Percentiles rank a stretch among this genome's conserved stretches.
These are phyloP conservation scores for Mamestra configurata DNA, from an alignment of 1,140 invertebrate species.

Conservation along the genomic window DNA sequence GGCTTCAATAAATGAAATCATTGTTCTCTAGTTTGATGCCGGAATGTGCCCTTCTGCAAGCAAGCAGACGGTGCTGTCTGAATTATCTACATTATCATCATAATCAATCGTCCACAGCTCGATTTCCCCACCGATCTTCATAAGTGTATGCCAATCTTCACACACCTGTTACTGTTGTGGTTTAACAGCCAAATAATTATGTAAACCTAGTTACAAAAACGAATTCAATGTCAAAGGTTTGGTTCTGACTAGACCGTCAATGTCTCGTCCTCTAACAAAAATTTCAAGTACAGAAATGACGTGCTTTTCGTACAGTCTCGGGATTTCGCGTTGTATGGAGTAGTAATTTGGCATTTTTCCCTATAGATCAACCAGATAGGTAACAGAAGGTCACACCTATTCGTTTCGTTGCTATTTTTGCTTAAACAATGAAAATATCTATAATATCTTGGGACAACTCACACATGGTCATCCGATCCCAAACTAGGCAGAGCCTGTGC, in stretches of 20 bases:
- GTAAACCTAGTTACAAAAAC: conserved; percentile 3
- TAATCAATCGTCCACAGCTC: too few relatives aligned
- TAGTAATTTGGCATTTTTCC: conserved; percentile 17
- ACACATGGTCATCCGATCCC: too few relatives aligned
- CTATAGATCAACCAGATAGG: background rate
- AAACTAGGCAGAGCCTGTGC: too few relatives aligned
- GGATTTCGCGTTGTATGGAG: conserved; percentile 19
- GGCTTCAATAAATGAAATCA: too few relatives aligned
- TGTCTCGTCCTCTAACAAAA: conserved; percentile 10
- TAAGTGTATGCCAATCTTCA: too few relatives aligned
- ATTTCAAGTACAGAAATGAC: conserved; percentile 5
- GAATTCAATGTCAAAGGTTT: conserved; percentile 29
- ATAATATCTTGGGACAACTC: too few relatives aligned
- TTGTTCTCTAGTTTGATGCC: too few relatives aligned
- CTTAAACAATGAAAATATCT: background rate
- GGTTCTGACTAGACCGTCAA: conserved; percentile 6
- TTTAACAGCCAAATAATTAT: background rate
- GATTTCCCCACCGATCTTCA: too few relatives aligned
- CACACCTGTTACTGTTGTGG: too few relatives aligned
- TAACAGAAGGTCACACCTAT: background rate
- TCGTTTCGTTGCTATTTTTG: background rate
- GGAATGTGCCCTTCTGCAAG: too few relatives aligned
- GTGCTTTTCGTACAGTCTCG: background rate
- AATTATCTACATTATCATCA: too few relatives aligned
- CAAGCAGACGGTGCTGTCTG: too few relatives aligned